Evolutionary conservation across 2,888 invertebrate species (phyloP).

Genomic region (Cybosia mesomella): DNA sequence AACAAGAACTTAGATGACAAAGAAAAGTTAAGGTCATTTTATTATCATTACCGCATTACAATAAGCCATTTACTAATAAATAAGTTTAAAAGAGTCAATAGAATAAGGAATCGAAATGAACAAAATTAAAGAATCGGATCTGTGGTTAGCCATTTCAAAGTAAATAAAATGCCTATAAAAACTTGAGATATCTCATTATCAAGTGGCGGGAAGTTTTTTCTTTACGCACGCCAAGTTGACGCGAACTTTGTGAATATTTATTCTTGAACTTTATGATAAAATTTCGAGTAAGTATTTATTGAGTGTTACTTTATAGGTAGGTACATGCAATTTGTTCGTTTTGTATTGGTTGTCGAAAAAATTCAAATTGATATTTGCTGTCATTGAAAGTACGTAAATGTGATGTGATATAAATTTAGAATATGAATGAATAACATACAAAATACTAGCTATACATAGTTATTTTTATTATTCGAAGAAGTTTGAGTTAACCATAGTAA

Average conservation of each 20-base stretch:
- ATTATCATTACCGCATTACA: background rate
- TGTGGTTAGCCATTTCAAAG: conserved; percentile 54
- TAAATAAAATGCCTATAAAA: conserved; percentile 60
- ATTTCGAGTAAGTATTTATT: conserved; percentile 34
- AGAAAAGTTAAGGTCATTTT: background rate
- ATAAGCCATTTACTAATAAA: conserved; percentile 27
- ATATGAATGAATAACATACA: background rate
- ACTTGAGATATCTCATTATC: conserved; percentile 55
- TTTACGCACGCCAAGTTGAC: conserved; percentile 40
- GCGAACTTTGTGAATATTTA: conserved; percentile 53
- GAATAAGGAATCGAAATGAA: conserved; percentile 30
- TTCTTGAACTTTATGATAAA: conserved; percentile 43
- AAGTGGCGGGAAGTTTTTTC: conserved; percentile 49
- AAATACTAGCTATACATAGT: too few species aligned
- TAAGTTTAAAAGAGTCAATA: conserved; percentile 32
- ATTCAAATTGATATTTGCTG: conserved; percentile 3
- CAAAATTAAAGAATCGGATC: conserved; percentile 46
- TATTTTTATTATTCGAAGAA: background rate
- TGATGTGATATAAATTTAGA: conserved; percentile 1
- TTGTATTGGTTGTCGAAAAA: background rate
- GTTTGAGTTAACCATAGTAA: background rate
- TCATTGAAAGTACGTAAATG: conserved; percentile 1
- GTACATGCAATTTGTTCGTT: background rate
- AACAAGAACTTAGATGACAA: background rate
- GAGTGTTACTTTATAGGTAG: conserved; percentile 28